These are phyloP conservation scores for Amia ocellicauda DNA, from an alignment of 2,113 vertebrate species.

Conservation along the genomic window DNA sequence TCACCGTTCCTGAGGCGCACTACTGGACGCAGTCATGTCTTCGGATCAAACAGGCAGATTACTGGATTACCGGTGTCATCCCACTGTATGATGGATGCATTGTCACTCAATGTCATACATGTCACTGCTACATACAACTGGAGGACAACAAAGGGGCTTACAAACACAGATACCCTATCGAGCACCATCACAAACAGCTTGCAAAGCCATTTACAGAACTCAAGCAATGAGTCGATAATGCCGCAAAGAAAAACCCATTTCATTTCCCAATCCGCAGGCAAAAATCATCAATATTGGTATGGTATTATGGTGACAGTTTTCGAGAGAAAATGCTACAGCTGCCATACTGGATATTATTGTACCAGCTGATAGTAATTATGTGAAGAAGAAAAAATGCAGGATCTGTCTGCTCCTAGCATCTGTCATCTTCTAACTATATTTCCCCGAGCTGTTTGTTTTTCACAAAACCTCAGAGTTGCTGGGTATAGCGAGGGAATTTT, in stretches of 20 bases:
- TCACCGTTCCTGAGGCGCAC: no score
- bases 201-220: no score
- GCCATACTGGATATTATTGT: conserved; percentile 6
- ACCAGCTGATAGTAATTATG: conserved; percentile 28
- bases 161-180: no score
- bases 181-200: no score
- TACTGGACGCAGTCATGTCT: no score
- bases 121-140: not conserved
- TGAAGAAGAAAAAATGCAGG: conserved; percentile 26
- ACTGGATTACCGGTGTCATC: not conserved
- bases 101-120: not conserved
- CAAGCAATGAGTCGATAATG: no score
- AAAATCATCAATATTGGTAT: not conserved
- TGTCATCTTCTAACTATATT: conserved; percentile 31
- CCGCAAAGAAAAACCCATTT: no score
- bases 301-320: not conserved
- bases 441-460: conserved; percentile 26
- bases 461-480: conserved; percentile 18
- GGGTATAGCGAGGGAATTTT: conserved; percentile 12
- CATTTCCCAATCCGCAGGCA: no score
- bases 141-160: no score
- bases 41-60: not conserved
- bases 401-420: conserved; percentile 31
- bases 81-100: not conserved
- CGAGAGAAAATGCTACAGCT: not conserved